Evolutionary conservation across 1,140 invertebrate genomes (phyloP), one percentile per base, ranked within the genome.

Genomic region (Prorops nasuta): DNA sequence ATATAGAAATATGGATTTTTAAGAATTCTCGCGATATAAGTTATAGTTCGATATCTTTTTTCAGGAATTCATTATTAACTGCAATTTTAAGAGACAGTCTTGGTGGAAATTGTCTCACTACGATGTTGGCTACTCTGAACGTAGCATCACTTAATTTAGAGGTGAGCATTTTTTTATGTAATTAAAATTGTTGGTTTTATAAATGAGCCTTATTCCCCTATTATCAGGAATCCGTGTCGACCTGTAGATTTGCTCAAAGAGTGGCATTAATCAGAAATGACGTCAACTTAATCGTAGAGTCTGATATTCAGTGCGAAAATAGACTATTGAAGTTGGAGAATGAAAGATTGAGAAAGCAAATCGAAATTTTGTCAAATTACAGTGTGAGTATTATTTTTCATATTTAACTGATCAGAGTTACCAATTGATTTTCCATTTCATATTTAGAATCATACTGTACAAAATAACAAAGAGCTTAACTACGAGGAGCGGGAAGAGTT

Each of bases 171-270:
- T n/a, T n/a, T n/a, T n/a, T n/a, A n/a, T n/a, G n/a, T n/a, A n/a
- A n/a, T n/a, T 44, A 28, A 21, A 38, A 34, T 18, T 15, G 6
- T 18, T 20, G 35, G 9, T 14, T 4, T 12, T 9, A 19, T 19
- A 32, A 24, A 52, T 35, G 3, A 14, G 54, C 39, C 31, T 31
- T 15, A 49, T 49, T 49, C 61, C 48, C 19, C 46, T 36, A 52
- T 56, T 44, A 18, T 43, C 46, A 81, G 79, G 84, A 86, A 74
- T 81, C 84, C 1, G 76, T 87, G 60, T 85, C 83, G 32, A 86
- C 84, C 10, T 86, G 84, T 68, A 75, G 82, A 57, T 87, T 87
- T 76, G 79, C 85, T 3, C 84, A 86, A 63, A 71, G 84, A 58
- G 85, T 86, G 8, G 82, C 84, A 12, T 65, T 85, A 51, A 81